A percentile compares a stretch with the other conserved stretches of the same genome.
Conservation (phyloP, 1,140 invertebrate species). For the Trichomalopsis sarcophagae region DNA sequence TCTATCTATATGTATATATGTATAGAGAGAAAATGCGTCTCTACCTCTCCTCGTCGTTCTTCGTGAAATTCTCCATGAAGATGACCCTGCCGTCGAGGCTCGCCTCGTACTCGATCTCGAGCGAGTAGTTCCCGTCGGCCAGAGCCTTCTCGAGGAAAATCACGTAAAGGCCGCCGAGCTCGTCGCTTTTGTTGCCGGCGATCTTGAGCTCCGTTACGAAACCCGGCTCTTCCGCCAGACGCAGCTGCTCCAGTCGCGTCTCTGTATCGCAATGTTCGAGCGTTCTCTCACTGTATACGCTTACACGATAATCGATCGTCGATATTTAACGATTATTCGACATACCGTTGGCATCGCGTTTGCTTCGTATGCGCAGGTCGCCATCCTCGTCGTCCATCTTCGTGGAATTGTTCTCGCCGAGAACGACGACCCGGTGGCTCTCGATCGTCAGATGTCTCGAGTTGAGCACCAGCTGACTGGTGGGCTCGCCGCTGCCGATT, state of each 20-base stretch:
- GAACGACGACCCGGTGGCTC: background rate
- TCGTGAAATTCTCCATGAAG: conserved; percentile 54
- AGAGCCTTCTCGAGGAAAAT: conserved; percentile 55
- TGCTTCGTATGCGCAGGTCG: background rate
- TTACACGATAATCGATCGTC: no score
- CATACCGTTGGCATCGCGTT: background rate
- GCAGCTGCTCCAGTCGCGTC: background rate
- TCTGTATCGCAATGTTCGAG: background rate
- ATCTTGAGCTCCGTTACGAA: conserved; percentile 54
- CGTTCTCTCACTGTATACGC: background rate
- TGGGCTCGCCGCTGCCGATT: background rate
- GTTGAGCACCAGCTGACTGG: conserved; percentile 35
- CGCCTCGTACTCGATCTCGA: conserved; percentile 64
- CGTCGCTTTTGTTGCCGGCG: conserved; percentile 57
- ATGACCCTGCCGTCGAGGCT: conserved; percentile 53
- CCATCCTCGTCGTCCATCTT: background rate
- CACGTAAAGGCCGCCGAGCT: conserved; percentile 54
- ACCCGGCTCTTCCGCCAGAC: background rate
- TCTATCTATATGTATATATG: no score
- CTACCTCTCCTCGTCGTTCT: conserved; percentile 51
- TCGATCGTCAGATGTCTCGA: conserved; percentile 18
- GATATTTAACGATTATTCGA: background rate
- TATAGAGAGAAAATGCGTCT: background rate
- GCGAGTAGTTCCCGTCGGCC: conserved; percentile 56
- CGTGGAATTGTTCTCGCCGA: background rate